These are phyloP conservation scores for Caenorhabditis sp. DNA, from an alignment of 2,888 invertebrate species.

Conservation along the genomic window DNA sequence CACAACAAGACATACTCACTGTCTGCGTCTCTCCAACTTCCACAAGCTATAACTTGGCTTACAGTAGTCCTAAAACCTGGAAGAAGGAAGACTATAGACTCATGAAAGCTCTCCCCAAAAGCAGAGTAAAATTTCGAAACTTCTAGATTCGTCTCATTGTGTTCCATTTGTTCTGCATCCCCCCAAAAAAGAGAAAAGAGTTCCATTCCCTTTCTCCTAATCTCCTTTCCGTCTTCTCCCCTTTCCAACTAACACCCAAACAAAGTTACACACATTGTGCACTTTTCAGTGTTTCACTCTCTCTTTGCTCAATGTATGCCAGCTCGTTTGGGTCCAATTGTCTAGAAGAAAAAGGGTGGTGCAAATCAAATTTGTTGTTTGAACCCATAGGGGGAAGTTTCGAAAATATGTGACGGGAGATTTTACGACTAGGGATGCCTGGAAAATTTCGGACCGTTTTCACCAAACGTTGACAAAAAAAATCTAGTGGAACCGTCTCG, in stretches of 20 bases:
- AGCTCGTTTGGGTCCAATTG: conserved; percentile 23
- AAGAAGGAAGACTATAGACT: too few species aligned
- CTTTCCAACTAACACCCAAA: conserved; percentile 21
- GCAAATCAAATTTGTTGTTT: conserved; percentile 5
- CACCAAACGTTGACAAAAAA: too few species aligned
- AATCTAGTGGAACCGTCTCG: too few species aligned
- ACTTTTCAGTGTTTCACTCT: conserved; percentile 13
- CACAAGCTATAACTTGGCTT: too few species aligned
- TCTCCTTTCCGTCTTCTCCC: conserved; percentile 11
- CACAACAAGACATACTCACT: too few species aligned
- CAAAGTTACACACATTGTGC: conserved; percentile 43
- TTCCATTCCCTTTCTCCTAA: conserved; percentile 15
- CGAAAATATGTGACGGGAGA: too few species aligned
- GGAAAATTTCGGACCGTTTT: too few species aligned
- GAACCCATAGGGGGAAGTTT: not conserved
- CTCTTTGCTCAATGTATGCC: not conserved
- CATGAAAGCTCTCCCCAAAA: not conserved
- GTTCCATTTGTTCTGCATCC: conserved; percentile 17
- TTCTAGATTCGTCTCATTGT: not conserved
- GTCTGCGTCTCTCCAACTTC: too few species aligned
- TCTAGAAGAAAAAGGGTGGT: not conserved
- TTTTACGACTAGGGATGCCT: too few species aligned
- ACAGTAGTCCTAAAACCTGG: too few species aligned
- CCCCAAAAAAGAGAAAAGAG: not conserved
- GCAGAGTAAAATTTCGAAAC: not conserved